Base-by-base conservation (phyloP, 1,140 invertebrate species). In the Apis dorsata region DNA sequence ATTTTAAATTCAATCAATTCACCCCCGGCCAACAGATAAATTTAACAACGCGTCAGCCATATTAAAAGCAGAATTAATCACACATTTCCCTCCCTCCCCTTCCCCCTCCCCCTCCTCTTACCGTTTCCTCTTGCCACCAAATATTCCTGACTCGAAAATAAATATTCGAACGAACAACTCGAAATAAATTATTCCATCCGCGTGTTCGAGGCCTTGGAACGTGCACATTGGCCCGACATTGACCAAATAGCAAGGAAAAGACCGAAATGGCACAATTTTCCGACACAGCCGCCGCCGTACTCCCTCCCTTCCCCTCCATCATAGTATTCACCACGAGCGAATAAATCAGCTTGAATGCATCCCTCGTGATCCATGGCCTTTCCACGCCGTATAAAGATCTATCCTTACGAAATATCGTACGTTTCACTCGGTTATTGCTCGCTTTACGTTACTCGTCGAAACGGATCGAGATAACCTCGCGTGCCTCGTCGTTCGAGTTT, bases 141-240 rank as follows among this genome's bases (percentile, higher is more conserved):
- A 34, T 17, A 34, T 66, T 66, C 34, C 17, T 68, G 34, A 44
- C 34, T 24, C 66, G 2, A 68, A 44, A 44, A 68, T 19, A 49
- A n/a, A 13, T 21, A 68, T 68, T 49, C 21, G 1, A 10, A 10
- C 65, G n/a, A 44, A 7, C 24, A 11, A 21, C 34, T 34, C 12
- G 60, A 24, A 63, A 68, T 68, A 68, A 68, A 68, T 68, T 44
- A 68, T 68, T 68, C 66, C 34, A 1, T 44, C 21, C 66, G 15
- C 19, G 19, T 68, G 21, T n/a, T n/a, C 34, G 17, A 21, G 34
- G 3, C 9, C 17, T 11, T 10, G 7, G 17, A 28, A 34, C 28
- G n/a, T 28, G 63, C 63, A 17, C 11, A 1, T 2, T 49, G 34
- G 34, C 34, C 5, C 66, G 19, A 12, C 34, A n/a, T 49, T 68